Percentiles rank a stretch among this genome's conserved stretches.
Evolutionary conservation across 2,113 vertebrate genomes (phyloP).

Genomic region (Cyprinodon variegatus): DNA sequence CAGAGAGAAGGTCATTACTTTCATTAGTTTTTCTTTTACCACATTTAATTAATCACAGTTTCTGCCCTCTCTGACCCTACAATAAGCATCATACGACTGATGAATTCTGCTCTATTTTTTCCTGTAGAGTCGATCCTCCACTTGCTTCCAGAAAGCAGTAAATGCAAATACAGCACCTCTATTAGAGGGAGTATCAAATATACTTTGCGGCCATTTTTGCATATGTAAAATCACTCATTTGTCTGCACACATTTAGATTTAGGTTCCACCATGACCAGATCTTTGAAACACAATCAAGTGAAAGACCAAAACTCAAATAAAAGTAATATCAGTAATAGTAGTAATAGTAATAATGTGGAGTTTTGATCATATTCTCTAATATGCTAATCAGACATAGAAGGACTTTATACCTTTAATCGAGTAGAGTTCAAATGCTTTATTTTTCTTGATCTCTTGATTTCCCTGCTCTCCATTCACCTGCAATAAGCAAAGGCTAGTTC

Average conservation of each 20-base stretch:
- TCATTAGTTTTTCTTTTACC: constrained; percentile 69
- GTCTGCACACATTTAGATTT: neutral
- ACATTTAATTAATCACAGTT: constrained; percentile 68
- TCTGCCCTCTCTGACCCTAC: constrained; percentile 61
- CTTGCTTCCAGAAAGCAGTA: constrained; percentile 17
- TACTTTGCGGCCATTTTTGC: neutral
- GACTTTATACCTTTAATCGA: too few species aligned
- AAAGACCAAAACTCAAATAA: too few species aligned
- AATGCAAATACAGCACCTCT: constrained; percentile 17
- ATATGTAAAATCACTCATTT: neutral
- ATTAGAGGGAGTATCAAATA: neutral
- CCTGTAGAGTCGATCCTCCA: constrained; percentile 10
- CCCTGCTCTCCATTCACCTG: too few species aligned
- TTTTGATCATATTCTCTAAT: too few species aligned
- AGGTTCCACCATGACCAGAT: too few species aligned
- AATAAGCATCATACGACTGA: constrained; percentile 57
- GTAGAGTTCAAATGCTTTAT: too few species aligned
- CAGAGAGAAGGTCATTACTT: constrained; percentile 58
- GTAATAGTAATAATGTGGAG: too few species aligned
- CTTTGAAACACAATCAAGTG: too few species aligned
- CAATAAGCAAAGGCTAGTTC: too few species aligned
- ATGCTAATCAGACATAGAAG: too few species aligned
- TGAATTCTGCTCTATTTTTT: constrained; percentile 52
- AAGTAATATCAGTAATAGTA: too few species aligned
- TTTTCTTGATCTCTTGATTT: too few species aligned